Evolutionary conservation across 2,888 invertebrate genomes (phyloP), one percentile per base, ranked within the genome.

Genomic region (Aleiodes testaceus): DNA sequence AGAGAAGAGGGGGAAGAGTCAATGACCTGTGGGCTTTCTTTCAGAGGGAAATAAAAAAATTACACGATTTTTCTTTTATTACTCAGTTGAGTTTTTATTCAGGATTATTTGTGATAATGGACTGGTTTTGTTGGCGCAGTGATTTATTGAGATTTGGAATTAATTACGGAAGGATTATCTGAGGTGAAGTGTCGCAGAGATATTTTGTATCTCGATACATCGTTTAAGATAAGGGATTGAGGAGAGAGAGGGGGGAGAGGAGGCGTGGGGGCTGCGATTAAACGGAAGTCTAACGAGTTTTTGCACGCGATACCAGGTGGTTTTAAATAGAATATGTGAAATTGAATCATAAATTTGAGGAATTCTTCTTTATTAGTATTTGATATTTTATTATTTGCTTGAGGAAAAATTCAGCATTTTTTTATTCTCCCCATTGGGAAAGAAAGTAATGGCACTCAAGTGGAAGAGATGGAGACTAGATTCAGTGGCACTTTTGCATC

Each of bases 241-340:
- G 42, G 44, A 11, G 42, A 16, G 22, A 6, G 20, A 26, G 22
- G 6, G 12, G 52, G 22, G 42, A 12, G 18, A 44, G 63, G 47
- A 66, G 59, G 55, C 44, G 59, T 65, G 36, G 44, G 42, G 45
- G 70, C 64, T 16, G 66, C 66, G 61, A 71, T 66, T 71, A 61
- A 66, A 66, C 70, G 70, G 70, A 71, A 71, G 70, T 71, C 70
- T 66, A 71, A 66, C 70, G 66, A 71, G 66, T 61, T 30, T 66
- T 9, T 59, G 70, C 70, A 71, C 70, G 70, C 70, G 70, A 71
- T 71, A 52, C 47, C 47, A 59, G 30, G 59, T 36, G 11, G 4
- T 22, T 49, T 47, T 52, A 50, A 47, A 22, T 50, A 55, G 59
- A 36, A 36, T 36, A 59, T 59, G 42, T 59, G 9, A 11, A 36